A percentile compares a stretch with the other conserved stretches of the same genome.
These are phyloP conservation scores for Myoxocephalus aenaeus DNA, from an alignment of 2,797 vertebrate species.

Conservation along the genomic window DNA sequence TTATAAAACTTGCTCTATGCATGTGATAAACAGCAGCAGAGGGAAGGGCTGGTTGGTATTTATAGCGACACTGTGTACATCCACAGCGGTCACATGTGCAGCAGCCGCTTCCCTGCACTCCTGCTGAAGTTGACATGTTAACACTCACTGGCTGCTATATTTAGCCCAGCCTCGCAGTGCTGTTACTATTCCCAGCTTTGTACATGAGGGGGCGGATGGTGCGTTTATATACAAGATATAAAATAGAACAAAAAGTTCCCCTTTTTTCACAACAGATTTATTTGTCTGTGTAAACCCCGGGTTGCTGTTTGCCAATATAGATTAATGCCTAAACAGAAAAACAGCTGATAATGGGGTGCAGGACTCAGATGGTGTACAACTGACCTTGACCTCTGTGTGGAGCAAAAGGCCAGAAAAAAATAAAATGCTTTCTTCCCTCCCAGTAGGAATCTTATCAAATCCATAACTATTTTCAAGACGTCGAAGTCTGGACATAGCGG, in stretches of 20 bases:
- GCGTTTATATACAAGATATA: slow-evolving; percentile 23
- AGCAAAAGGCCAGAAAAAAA: not conserved
- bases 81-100: slow-evolving; percentile 75
- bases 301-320: slow-evolving; percentile 24
- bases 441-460: not conserved
- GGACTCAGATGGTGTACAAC: not conserved
- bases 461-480: not conserved
- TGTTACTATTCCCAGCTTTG: slow-evolving; percentile 88
- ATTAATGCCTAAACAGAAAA: not conserved
- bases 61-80: slow-evolving; percentile 61
- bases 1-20: not conserved
- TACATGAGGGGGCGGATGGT: slow-evolving; percentile 83
- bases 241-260: slow-evolving; percentile 70
- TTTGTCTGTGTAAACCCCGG: slow-evolving; percentile 35
- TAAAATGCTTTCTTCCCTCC: not conserved
- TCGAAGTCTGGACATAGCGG: not conserved
- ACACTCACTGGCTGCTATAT: slow-evolving; percentile 88
- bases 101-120: slow-evolving; percentile 75
- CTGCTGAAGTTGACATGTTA: slow-evolving; percentile 84
- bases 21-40: slow-evolving; percentile 9
- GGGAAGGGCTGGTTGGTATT: slow-evolving; percentile 48
- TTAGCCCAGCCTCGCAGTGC: slow-evolving; percentile 84
- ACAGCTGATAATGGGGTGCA: not conserved
- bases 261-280: slow-evolving; percentile 63
- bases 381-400: slow-evolving; percentile 26